Base-by-base conservation (phyloP, 2,888 invertebrate species). In the Epinotia ramella region DNA sequence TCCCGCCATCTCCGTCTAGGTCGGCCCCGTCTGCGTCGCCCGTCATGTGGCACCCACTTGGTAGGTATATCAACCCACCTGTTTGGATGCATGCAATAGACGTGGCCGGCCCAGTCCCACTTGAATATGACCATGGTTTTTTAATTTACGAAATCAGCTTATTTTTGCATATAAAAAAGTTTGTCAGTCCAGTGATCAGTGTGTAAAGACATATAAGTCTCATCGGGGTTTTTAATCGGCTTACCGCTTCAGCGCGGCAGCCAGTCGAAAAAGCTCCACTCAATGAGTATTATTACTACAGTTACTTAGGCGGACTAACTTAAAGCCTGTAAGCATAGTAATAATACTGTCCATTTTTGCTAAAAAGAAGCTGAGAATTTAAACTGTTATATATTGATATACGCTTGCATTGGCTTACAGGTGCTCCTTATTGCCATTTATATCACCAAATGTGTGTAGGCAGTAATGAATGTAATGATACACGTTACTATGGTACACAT, bases 201-300 rank as follows among this genome's bases (percentile, higher is more conserved):
- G 53, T 71, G 70, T 75, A 56, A 44, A n/a, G 24, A 49, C 79
- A 79, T 81, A 81, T 84, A 88, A 87, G 87, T 87, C 88, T 87
- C 88, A 87, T 87, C 84, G 84, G 87, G 87, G 85, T 86, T 88
- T 88, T 90, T 92, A 93, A 93, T 93, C 93, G 89, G 89, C 92
- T 93, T 93, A 92, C 86, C 81, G 87, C 85, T 86, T 84, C 83
- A 80, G 81, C 85, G 85, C 84, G 84, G 86, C 88, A 87, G 85
- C 85, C 87, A 87, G 87, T 90, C 84, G 86, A 86, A 89, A 90
- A 89, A 87, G 88, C 87, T 87, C 83, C 83, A 70, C 70, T 84
- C 83, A 85, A 86, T 86, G 84, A 82, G 84, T 84, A 86, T 87
- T 86, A 87, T 87, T 84, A 83, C 81, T 81, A 82, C 63, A 72